A percentile compares a stretch with the other conserved stretches of the same genome.
Conservation (phyloP, 2,113 vertebrate species). For the Orientallactaga bullata region DNA sequence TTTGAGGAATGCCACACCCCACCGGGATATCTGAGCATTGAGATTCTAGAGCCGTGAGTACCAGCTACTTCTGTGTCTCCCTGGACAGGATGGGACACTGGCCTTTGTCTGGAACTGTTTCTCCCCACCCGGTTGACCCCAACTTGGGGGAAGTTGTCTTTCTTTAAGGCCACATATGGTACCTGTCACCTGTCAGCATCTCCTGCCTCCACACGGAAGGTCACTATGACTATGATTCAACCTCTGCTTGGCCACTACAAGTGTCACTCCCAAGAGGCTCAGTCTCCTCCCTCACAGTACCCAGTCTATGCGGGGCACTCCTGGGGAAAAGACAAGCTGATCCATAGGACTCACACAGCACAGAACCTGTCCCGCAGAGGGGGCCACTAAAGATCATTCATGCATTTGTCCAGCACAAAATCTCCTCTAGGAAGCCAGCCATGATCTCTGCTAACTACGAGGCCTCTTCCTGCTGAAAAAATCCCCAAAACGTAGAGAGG, state of each 20-base stretch:
- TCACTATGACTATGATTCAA: neutral
- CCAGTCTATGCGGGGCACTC: neutral
- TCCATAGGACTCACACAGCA: neutral
- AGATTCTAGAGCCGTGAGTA: conserved; percentile 57
- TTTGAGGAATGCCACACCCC: conserved; percentile 21
- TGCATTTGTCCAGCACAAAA: neutral
- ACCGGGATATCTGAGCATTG: conserved; percentile 16
- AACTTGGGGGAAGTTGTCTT: neutral
- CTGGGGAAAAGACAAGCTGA: neutral
- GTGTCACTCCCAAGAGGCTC: neutral
- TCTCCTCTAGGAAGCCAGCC: neutral
- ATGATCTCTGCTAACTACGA: neutral
- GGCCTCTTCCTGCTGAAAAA: neutral
- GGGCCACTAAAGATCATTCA: neutral
- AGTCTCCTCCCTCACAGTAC: neutral
- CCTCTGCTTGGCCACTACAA: neutral
- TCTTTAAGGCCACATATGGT: neutral
- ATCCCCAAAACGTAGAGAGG: neutral
- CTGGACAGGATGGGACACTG: neutral
- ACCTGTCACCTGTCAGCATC: neutral
- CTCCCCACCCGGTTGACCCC: neutral
- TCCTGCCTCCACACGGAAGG: neutral
- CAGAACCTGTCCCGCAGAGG: neutral
- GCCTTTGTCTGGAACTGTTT: neutral
- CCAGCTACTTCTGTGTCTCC: neutral